phyloP scores from a whole-genome alignment of 2,888 invertebrate species.

The Eremobia ochroleuca region DNA sequence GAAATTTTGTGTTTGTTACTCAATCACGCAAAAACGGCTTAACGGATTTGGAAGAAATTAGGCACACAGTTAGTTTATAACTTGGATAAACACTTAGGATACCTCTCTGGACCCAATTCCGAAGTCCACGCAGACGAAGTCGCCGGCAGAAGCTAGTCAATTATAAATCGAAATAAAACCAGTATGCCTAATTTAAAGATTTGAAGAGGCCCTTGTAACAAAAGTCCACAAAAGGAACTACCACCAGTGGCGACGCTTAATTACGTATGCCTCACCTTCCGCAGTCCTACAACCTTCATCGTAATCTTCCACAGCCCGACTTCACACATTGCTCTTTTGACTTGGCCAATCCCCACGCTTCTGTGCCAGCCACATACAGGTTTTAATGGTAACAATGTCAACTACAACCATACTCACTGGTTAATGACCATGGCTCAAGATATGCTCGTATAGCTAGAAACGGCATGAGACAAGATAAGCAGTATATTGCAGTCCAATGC shows the following conservation, averaged over 20 bases:
- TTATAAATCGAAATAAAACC: not conserved
- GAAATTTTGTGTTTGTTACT: not conserved
- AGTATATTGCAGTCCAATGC: slow-evolving; percentile 1
- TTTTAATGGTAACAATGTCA: not conserved
- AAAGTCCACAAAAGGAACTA: not conserved
- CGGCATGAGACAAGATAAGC: slow-evolving; percentile 4
- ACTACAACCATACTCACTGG: not conserved
- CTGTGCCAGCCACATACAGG: not conserved
- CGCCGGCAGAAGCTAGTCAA: too few relatives aligned
- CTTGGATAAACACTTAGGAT: not conserved
- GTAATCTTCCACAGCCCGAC: not conserved
- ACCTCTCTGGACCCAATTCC: too few relatives aligned
- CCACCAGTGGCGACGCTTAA: too few relatives aligned
- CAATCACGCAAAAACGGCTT: not conserved
- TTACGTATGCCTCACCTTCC: not conserved
- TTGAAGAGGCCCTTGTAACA: not conserved
- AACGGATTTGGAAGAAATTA: not conserved
- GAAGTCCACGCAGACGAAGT: too few relatives aligned
- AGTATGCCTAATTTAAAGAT: not conserved
- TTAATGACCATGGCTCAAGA: not conserved
- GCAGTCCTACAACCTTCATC: not conserved
- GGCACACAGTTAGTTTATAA: not conserved
- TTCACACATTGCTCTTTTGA: not conserved
- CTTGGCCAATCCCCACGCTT: not conserved
- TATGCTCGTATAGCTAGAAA: not conserved